Percentiles rank a stretch among this genome's conserved stretches.
Evolutionary conservation across 2,797 vertebrate species (phyloP).

Genomic region (Micropoecilia bifurca): DNA sequence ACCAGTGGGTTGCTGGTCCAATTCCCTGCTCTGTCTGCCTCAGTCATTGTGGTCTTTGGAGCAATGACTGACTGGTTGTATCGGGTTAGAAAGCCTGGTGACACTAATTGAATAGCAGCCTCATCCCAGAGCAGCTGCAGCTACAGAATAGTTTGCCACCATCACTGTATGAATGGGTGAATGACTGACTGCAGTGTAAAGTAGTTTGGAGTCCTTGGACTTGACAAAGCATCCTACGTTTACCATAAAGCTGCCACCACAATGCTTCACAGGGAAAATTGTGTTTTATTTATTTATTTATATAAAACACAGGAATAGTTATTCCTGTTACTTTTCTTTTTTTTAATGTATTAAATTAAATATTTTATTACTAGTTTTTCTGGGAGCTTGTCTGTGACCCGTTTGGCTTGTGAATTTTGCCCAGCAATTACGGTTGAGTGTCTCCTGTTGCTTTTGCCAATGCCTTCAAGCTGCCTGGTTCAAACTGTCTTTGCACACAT

Average conservation of each 20-base stretch:
- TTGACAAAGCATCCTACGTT: neutral
- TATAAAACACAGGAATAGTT: neutral
- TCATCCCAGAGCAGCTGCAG: neutral
- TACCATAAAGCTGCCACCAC: neutral
- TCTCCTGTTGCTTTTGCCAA: neutral
- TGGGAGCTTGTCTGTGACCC: neutral
- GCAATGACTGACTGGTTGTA: neutral
- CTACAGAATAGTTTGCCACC: neutral
- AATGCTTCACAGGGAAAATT: neutral
- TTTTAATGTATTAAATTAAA: neutral
- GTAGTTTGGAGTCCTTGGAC: neutral
- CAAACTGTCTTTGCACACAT: constrained; percentile 1
- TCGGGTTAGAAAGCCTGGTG: neutral
- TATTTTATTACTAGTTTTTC: neutral
- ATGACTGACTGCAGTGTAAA: neutral
- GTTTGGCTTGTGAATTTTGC: neutral
- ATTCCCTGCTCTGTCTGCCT: neutral
- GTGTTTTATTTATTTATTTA: neutral
- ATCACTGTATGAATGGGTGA: neutral
- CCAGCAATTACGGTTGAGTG: neutral
- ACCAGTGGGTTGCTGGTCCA: neutral
- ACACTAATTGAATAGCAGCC: neutral
- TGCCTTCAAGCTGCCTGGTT: neutral
- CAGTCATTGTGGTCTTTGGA: neutral
- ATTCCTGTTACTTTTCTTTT: neutral